These are phyloP conservation scores for Nycteola revayana DNA, from an alignment of 2,888 invertebrate genomes.

Conservation along the genomic window DNA sequence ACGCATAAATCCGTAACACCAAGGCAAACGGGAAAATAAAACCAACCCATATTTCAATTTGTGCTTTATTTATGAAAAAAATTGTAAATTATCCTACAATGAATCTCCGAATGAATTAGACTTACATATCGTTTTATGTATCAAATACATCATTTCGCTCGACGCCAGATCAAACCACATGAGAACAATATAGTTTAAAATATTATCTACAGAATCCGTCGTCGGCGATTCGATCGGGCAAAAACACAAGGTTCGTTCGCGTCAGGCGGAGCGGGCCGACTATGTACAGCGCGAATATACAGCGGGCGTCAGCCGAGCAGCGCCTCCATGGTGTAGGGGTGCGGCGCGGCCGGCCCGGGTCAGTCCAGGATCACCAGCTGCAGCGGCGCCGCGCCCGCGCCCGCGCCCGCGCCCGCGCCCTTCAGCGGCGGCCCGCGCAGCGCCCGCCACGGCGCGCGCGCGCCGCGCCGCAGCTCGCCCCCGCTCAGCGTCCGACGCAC, in stretches of 20 bases:
- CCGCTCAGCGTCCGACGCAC: constrained; percentile 90
- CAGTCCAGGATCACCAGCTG: constrained; percentile 89
- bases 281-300: constrained; percentile 69
- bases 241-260: constrained; percentile 75
- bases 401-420: constrained; percentile 75
- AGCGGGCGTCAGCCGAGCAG: constrained; percentile 77
- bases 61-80: constrained; percentile 86
- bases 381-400: constrained; percentile 70
- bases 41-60: constrained; percentile 75
- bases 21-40: constrained; percentile 42
- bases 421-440: constrained; percentile 56
- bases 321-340: constrained; percentile 85
- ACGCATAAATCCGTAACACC: too few relatives aligned
- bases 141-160: constrained; percentile 81
- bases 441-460: constrained; percentile 79
- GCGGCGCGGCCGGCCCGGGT: constrained; percentile 79
- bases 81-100: constrained; percentile 86
- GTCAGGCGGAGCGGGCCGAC: constrained; percentile 21
- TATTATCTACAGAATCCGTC: constrained; percentile 81
- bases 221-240: constrained; percentile 79
- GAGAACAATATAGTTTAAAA: constrained; percentile 81
- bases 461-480: constrained; percentile 78
- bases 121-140: constrained; percentile 82
- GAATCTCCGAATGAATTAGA: constrained; percentile 83
- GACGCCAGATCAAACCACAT: constrained; percentile 81